phyloP scores from a whole-genome alignment of 2,888 invertebrate genomes.

The Cetonia aurata region DNA sequence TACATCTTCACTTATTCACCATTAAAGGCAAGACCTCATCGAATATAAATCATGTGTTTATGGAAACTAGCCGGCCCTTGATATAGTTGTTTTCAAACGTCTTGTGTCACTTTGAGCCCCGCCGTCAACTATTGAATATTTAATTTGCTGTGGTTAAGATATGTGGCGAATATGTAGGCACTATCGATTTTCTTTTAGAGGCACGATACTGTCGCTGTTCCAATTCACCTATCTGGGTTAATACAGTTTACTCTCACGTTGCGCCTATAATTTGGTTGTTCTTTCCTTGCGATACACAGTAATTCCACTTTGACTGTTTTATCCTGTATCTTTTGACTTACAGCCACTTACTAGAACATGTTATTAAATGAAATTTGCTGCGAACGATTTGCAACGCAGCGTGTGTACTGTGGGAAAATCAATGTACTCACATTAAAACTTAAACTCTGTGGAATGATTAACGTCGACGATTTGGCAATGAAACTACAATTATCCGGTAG shows the following conservation, averaged over 20 bases:
- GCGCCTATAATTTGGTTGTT: background rate
- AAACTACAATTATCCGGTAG: constrained; percentile 6
- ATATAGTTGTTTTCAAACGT: constrained; percentile 9
- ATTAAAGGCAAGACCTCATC: constrained; percentile 6
- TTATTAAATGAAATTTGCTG: background rate
- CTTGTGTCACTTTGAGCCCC: constrained; percentile 10
- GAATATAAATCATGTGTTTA: constrained; percentile 29
- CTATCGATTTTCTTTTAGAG: constrained; percentile 22
- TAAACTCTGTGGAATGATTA: background rate
- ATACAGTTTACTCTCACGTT: background rate
- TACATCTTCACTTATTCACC: background rate
- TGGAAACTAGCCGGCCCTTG: constrained; percentile 7
- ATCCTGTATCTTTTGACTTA: background rate
- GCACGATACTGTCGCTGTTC: constrained; percentile 7
- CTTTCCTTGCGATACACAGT: background rate
- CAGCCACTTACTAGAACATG: background rate
- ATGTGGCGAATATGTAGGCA: constrained; percentile 21
- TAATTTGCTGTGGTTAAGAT: constrained; percentile 3
- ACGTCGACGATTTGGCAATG: background rate
- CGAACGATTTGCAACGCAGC: background rate
- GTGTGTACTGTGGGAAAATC: background rate
- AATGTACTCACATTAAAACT: background rate
- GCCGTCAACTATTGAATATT: constrained; percentile 20
- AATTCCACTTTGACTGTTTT: background rate
- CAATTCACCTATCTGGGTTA: constrained; percentile 23